Conservation (phyloP, 2,113 vertebrate genomes). For the Pluvianellus socialis region DNA sequence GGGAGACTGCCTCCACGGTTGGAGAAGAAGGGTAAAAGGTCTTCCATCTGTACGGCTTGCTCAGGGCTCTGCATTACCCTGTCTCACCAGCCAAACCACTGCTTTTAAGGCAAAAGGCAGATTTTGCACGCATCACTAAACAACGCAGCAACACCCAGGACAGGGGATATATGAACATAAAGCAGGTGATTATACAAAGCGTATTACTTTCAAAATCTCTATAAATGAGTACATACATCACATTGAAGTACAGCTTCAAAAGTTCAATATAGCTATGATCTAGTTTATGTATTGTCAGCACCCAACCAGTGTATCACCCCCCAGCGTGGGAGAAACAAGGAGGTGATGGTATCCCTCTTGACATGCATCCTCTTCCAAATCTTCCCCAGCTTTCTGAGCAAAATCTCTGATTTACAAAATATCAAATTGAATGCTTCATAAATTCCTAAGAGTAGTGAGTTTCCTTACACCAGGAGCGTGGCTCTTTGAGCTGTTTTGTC, state of each 20-base stretch:
- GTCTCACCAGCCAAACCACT: neutral
- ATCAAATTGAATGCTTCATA: neutral
- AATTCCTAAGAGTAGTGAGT: neutral
- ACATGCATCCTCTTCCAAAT: neutral
- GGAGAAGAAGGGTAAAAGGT: neutral
- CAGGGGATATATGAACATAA: neutral
- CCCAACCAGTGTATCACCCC: neutral
- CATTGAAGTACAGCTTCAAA: neutral
- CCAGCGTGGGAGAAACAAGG: neutral
- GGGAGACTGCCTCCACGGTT: neutral
- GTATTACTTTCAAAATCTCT: neutral
- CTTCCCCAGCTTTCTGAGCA: neutral
- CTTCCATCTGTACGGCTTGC: neutral
- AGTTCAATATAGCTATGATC: neutral
- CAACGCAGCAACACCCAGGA: rapidly evolving
- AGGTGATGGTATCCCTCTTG: neutral
- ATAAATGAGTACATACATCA: neutral
- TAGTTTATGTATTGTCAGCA: neutral
- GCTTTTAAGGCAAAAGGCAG: neutral
- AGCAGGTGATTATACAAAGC: neutral
- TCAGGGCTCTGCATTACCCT: neutral
- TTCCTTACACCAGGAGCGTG: neutral
- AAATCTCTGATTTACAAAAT: neutral
- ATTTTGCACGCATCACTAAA: neutral
- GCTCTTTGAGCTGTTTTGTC: neutral